These are phyloP conservation scores for Hepsetus odoe DNA, from an alignment of 2,113 vertebrate species.

Conservation along the genomic window DNA sequence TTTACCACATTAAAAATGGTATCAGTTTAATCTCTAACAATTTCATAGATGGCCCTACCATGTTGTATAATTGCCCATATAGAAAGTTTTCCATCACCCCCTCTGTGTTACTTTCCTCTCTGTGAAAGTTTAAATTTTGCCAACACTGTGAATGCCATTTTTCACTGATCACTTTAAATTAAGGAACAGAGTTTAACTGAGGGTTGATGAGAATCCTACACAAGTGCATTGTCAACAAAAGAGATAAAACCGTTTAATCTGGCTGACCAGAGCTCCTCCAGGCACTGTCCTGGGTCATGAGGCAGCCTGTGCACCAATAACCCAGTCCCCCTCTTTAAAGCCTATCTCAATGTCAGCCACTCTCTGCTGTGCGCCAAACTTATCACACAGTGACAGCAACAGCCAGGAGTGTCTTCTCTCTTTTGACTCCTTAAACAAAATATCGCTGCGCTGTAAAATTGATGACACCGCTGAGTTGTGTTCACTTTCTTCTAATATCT, in stretches of 20 bases:
- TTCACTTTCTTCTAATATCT: constrained; percentile 64
- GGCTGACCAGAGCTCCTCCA: not conserved
- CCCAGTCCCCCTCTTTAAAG: constrained; percentile 54
- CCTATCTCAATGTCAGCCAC: constrained; percentile 49
- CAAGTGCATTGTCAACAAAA: not conserved
- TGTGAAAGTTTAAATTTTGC: too few relatives aligned
- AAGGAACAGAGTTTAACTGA: too few relatives aligned
- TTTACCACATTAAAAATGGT: too few relatives aligned
- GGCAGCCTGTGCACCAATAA: constrained; percentile 42
- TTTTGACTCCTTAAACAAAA: constrained; percentile 64
- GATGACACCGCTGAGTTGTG: constrained; percentile 59
- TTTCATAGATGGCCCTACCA: too few relatives aligned
- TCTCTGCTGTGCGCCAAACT: constrained; percentile 45
- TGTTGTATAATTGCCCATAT: too few relatives aligned
- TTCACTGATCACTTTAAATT: too few relatives aligned
- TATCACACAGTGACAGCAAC: constrained; percentile 55
- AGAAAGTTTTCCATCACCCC: too few relatives aligned
- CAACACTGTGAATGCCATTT: too few relatives aligned
- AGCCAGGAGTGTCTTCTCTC: constrained; percentile 54
- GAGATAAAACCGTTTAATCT: not conserved
- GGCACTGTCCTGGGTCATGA: not conserved
- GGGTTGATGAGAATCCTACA: too few relatives aligned
- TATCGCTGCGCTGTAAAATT: constrained; percentile 55
- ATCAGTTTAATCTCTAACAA: too few relatives aligned
- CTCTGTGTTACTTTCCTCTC: too few relatives aligned